phyloP scores from a whole-genome alignment of 2,888 invertebrate species.

The Coenonympha glycerion region DNA sequence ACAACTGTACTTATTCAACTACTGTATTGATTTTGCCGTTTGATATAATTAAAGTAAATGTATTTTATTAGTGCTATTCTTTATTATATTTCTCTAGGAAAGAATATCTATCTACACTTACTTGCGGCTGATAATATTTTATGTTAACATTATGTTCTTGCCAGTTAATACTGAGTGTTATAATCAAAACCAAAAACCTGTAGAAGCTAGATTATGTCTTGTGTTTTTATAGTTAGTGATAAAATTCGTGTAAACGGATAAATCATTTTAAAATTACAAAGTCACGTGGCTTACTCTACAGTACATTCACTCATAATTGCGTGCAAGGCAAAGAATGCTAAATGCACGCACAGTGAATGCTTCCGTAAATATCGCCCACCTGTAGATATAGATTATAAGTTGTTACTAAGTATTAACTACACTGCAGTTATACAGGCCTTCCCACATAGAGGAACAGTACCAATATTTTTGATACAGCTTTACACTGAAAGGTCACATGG shows the following conservation, averaged over 20 bases:
- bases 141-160: no score
- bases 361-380: constrained; percentile 36
- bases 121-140: no score
- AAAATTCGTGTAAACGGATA: neutral
- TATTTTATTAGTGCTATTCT: no score
- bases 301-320: constrained; percentile 37
- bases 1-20: no score
- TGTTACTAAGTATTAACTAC: neutral
- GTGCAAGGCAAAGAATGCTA: constrained; percentile 34
- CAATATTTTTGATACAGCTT: no score
- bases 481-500: no score
- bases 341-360: constrained; percentile 32
- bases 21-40: no score
- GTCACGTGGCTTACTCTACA: constrained; percentile 8
- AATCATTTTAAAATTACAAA: neutral
- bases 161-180: neutral
- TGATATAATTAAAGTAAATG: no score
- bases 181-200: neutral
- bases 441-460: no score
- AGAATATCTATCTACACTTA: no score
- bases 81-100: no score
- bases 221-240: neutral
- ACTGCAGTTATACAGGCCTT: constrained; percentile 3
- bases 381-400: constrained; percentile 12
- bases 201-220: constrained; percentile 1